phyloP scores from a whole-genome alignment of 2,888 invertebrate species.

The Masnerella sp. region DNA sequence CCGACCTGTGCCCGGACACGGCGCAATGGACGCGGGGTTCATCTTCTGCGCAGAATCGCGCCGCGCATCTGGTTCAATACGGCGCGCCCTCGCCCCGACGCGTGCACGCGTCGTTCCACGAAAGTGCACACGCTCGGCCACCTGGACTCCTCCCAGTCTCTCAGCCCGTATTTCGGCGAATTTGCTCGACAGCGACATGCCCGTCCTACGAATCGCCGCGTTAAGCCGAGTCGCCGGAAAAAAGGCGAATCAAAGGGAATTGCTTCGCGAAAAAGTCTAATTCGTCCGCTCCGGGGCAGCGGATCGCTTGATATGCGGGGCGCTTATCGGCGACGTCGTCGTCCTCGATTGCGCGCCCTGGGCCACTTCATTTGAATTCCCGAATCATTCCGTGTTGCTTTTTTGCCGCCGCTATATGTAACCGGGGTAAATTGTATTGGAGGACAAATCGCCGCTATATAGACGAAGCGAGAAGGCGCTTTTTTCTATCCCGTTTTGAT shows the following conservation, averaged over 20 bases:
- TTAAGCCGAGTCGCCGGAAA: constrained; percentile 59
- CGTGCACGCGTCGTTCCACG: constrained; percentile 59
- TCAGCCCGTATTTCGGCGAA: constrained; percentile 55
- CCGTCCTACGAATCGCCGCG: constrained; percentile 62
- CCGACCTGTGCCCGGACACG: constrained; percentile 55
- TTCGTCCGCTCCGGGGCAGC: constrained; percentile 42
- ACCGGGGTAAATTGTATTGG: constrained; percentile 29
- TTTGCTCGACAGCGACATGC: constrained; percentile 50
- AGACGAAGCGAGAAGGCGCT: no score
- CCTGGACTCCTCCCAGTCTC: constrained; percentile 64
- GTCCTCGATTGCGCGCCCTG: constrained; percentile 14
- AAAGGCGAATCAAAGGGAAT: constrained; percentile 41
- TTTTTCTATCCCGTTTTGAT: constrained; percentile 6
- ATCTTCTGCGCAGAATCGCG: constrained; percentile 59
- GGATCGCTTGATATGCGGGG: no score
- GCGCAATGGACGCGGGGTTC: constrained; percentile 60
- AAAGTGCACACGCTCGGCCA: constrained; percentile 71
- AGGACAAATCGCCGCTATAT: constrained; percentile 21
- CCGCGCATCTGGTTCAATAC: constrained; percentile 66
- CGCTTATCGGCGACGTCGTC: constrained; percentile 2
- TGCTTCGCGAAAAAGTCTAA: constrained; percentile 52
- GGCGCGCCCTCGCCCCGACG: constrained; percentile 56
- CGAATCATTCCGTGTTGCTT: constrained; percentile 25
- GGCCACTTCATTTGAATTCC: constrained; percentile 40
- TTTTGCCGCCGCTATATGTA: constrained; percentile 15